Base-by-base conservation (phyloP, 2,888 invertebrate species). In the Linnaemya vulpina region DNA sequence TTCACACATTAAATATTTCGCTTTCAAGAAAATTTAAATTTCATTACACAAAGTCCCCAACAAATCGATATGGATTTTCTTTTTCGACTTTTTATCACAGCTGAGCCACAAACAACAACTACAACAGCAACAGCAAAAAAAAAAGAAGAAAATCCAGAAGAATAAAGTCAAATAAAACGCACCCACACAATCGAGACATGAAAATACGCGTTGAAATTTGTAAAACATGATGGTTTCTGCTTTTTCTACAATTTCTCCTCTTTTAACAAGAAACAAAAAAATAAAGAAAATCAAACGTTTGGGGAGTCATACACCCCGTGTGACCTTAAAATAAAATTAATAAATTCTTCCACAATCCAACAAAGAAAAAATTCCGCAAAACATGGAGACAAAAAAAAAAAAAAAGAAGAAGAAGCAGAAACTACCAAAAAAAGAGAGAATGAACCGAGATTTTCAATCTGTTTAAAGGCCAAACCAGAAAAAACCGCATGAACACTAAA, bases 121-220 rank as follows among this genome's bases (percentile, higher is more conserved):
- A 62, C 53, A 46, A 53, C 38, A 46, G n/a, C 46, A 8, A 43
- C 15, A 55, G 15, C 43, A 58, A 11, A 11, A 55, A 62, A 62
- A 49, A 20, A 1, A 46, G n/a, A 55, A 11, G 10, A n/a, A n/a
- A n/a, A n/a, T n/a, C n/a, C n/a, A n/a, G n/a, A 30, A 75, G 20
- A 71, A 71, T 4, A 79, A 65, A 55, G 43, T 67, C 71, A 77
- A 77, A 73, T 73, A 55, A 84, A 77, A 81, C 82, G 82, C 81
- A 81, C 82, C 85, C 82, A 85, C 78, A 82, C 85, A 82, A 85
- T 82, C 76, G 82, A 82, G 85, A 85, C 82, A 82, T 75, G 53
- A 79, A 83, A 83, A 77, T 76, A 85, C 78, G 85, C 82, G 82
- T 85, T 82, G 70, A 85, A 85, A 85, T 85, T 85, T 85, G 82